Percentiles rank a stretch among this genome's conserved stretches.
Evolutionary conservation across 2,113 vertebrate species (phyloP).

Genomic region (Pleuronectes platessa): DNA sequence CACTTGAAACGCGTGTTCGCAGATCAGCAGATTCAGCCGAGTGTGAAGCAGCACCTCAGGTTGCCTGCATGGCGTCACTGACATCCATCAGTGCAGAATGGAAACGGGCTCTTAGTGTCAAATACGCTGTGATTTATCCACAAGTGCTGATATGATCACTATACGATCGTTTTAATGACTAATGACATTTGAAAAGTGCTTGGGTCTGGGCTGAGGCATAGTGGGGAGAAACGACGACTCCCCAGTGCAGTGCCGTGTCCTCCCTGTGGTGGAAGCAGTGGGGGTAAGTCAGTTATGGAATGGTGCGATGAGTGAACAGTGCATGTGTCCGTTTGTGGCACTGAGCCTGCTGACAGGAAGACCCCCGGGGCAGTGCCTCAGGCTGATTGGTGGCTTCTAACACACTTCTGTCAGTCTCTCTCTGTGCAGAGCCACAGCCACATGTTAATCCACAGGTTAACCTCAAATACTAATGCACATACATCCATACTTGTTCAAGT

Average conservation of each 20-base stretch:
- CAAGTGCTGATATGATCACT: slow-evolving; percentile 52
- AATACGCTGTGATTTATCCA: slow-evolving; percentile 61
- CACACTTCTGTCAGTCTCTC: slow-evolving; percentile 39
- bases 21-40: slow-evolving; percentile 41
- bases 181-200: slow-evolving; percentile 69
- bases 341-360: slow-evolving; percentile 20
- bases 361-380: slow-evolving; percentile 44
- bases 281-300: slow-evolving; percentile 30
- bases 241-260: slow-evolving; percentile 12
- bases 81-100: slow-evolving; percentile 52
- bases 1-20: slow-evolving; percentile 8
- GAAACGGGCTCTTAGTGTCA: slow-evolving; percentile 54
- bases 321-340: slow-evolving; percentile 44
- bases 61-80: slow-evolving; percentile 31
- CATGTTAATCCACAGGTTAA: neutral
- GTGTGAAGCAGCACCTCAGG: slow-evolving; percentile 36
- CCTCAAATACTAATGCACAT: slow-evolving; percentile 3
- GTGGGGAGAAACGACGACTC: slow-evolving; percentile 48
- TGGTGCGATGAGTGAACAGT: slow-evolving; percentile 14
- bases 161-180: slow-evolving; percentile 66
- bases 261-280: slow-evolving; percentile 57
- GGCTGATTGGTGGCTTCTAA: slow-evolving; percentile 42
- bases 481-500: neutral
- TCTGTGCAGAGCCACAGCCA: slow-evolving; percentile 23
- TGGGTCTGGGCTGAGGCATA: slow-evolving; percentile 38